Conservation (phyloP, 2,888 invertebrate species). For the Deroplatys truncata region DNA sequence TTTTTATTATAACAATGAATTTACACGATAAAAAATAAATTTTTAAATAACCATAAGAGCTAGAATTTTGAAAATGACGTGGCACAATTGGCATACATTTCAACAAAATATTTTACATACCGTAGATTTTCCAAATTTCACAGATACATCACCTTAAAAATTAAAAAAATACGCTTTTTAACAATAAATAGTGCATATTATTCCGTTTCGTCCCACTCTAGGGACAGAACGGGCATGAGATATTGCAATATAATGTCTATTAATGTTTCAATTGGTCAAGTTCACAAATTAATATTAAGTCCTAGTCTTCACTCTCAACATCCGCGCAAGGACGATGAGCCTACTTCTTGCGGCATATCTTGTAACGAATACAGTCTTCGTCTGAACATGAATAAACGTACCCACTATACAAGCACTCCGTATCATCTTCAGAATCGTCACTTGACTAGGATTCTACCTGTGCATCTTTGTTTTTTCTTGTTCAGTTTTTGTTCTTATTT, state of each 20-base stretch:
- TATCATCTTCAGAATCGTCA: not conserved
- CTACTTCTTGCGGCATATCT: slow-evolving; percentile 3
- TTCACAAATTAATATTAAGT: not conserved
- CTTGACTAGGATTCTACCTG: not conserved
- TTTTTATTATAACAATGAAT: no score
- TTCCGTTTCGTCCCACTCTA: not conserved
- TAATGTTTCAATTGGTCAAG: not conserved
- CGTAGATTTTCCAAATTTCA: no score
- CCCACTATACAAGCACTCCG: slow-evolving; percentile 13
- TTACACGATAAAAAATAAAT: no score
- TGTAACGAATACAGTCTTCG: slow-evolving; percentile 23
- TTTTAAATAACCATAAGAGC: no score
- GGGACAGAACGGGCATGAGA: not conserved
- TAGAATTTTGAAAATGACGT: no score
- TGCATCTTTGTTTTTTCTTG: not conserved
- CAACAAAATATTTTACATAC: no score
- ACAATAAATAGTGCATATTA: not conserved
- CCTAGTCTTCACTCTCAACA: slow-evolving; percentile 25
- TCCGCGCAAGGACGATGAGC: slow-evolving; percentile 25
- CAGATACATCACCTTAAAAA: no score
- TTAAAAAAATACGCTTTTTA: not conserved
- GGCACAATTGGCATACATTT: no score
- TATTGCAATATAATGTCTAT: not conserved
- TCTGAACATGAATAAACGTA: slow-evolving; percentile 19
- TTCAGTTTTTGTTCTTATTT: no score